Evolutionary conservation across 1,140 invertebrate species (phyloP).

Genomic region (Diorhabda elongata): DNA sequence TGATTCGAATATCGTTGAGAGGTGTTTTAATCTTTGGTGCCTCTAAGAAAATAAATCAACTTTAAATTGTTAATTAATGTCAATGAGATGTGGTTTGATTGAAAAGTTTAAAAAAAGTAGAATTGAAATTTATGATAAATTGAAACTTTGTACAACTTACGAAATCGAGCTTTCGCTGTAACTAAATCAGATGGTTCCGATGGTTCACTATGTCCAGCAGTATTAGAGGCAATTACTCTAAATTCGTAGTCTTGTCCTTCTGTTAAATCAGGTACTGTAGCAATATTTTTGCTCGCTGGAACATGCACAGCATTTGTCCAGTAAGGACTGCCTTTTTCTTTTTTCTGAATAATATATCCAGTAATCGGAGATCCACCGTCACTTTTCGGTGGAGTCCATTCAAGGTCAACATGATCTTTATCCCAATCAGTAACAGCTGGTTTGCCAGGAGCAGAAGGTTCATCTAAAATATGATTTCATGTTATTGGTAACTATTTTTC

Average conservation of each 20-base stretch:
- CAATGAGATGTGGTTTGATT: too few relatives aligned
- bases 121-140: too few relatives aligned
- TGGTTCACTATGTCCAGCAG: conserved; percentile 91
- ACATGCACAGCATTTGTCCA: conserved; percentile 88
- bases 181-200: conserved; percentile 89
- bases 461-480: conserved; percentile 56
- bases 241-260: conserved; percentile 97
- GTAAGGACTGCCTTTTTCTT: conserved; percentile 86
- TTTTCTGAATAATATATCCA: conserved; percentile 94
- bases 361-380: conserved; percentile 89
- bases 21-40: conserved; percentile 91
- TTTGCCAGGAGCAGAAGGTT: conserved; percentile 86
- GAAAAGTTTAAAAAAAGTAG: too few relatives aligned
- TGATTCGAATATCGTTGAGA: conserved; percentile 80
- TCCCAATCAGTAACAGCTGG: conserved; percentile 89
- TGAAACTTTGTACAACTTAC: conserved; percentile 49
- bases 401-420: conserved; percentile 85
- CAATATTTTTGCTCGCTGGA: conserved; percentile 68
- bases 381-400: conserved; percentile 80
- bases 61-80: too few relatives aligned
- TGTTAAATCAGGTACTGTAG: conserved; percentile 80
- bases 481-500: too few relatives aligned
- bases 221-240: conserved; percentile 90
- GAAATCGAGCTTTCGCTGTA: conserved; percentile 77
- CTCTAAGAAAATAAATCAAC: conserved; percentile 52